phyloP scores from a whole-genome alignment of 2,797 vertebrate genomes.

The Heliangelus exortis region DNA sequence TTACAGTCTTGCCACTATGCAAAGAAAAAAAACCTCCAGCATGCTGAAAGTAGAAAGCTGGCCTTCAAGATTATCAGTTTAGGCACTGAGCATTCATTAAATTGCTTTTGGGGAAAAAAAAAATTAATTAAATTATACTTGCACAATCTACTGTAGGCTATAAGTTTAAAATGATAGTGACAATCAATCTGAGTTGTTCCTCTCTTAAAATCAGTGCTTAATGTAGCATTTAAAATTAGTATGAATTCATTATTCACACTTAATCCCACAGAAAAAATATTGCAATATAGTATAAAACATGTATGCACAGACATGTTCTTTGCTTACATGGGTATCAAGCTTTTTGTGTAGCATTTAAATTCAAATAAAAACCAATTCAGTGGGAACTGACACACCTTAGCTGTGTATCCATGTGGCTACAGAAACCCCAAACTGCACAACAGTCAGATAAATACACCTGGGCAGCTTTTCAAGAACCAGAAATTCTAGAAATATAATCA shows the following conservation, averaged over 20 bases:
- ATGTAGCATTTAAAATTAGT: not conserved
- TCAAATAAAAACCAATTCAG: not conserved
- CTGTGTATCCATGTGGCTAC: not conserved
- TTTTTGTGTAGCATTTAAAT: not conserved
- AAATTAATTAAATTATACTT: not conserved
- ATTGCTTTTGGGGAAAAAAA: not conserved
- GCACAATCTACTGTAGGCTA: not conserved
- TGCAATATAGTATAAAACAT: not conserved
- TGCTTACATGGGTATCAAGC: not conserved
- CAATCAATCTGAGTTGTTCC: not conserved
- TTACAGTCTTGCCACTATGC: not conserved
- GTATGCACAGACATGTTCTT: not conserved
- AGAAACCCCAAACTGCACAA: not conserved
- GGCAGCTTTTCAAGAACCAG: not conserved
- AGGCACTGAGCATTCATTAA: not conserved
- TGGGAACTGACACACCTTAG: not conserved
- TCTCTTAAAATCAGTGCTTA: not conserved
- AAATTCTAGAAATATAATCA: not conserved
- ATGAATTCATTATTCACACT: not conserved
- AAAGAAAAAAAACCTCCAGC: not conserved
- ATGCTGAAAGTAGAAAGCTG: not conserved
- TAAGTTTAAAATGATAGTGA: not conserved
- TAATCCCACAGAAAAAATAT: not conserved
- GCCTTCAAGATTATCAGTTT: not conserved
- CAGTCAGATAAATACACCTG: not conserved